Percentiles rank a stretch among this genome's conserved stretches.
Evolutionary conservation across 2,888 invertebrate species (phyloP).

Genomic region (Orchesella flavescens): DNA sequence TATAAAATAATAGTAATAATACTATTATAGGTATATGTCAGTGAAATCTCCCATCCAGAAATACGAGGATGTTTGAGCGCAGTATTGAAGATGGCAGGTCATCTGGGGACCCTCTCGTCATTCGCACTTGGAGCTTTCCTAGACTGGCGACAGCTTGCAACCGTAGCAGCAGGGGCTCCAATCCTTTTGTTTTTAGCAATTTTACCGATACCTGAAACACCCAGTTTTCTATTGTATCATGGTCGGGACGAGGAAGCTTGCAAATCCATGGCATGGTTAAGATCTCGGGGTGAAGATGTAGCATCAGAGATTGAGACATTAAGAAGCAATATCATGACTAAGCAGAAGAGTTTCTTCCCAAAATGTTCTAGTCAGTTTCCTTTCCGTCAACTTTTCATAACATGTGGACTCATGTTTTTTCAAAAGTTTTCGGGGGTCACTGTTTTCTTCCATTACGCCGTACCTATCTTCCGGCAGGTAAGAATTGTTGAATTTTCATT

Average conservation of each 20-base stretch:
- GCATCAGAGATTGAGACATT: slow-evolving; percentile 83
- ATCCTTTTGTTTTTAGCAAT: slow-evolving; percentile 83
- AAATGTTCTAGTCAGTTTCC: slow-evolving; percentile 72
- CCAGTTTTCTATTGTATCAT: slow-evolving; percentile 85
- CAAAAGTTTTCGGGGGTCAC: slow-evolving; percentile 85
- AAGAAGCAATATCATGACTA: slow-evolving; percentile 79
- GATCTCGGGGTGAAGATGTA: slow-evolving; percentile 87
- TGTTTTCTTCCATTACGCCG: slow-evolving; percentile 89
- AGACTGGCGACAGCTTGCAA: slow-evolving; percentile 89
- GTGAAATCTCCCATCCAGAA: slow-evolving; percentile 90
- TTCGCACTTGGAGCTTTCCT: slow-evolving; percentile 88
- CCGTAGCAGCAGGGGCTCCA: slow-evolving; percentile 85
- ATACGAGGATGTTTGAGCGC: slow-evolving; percentile 90
- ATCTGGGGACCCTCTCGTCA: slow-evolving; percentile 87
- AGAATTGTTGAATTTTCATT: slow-evolving; percentile 76
- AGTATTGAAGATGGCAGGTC: slow-evolving; percentile 88
- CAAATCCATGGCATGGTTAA: slow-evolving; percentile 84
- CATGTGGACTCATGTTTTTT: slow-evolving; percentile 91
- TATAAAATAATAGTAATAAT: too few species aligned
- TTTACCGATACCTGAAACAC: slow-evolving; percentile 90
- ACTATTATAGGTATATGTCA: slow-evolving; percentile 84
- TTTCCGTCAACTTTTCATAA: slow-evolving; percentile 77
- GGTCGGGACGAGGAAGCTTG: slow-evolving; percentile 84
- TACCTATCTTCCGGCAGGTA: slow-evolving; percentile 89
- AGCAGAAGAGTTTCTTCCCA: slow-evolving; percentile 72